A percentile compares a stretch with the other conserved stretches of the same genome.
phyloP scores from a whole-genome alignment of 2,888 invertebrate species.

The Ernsta delagoae region DNA sequence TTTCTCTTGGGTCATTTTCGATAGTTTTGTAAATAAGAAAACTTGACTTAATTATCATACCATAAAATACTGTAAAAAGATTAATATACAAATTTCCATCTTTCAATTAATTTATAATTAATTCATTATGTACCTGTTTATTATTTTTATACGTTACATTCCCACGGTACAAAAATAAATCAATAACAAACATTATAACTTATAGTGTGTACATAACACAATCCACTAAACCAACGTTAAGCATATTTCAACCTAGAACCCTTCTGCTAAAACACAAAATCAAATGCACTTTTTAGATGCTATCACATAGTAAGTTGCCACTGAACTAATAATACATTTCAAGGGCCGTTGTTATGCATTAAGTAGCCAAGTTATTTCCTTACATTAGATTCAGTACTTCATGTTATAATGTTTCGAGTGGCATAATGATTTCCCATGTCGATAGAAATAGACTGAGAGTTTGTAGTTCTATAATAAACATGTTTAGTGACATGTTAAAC shows the following conservation, averaged over 20 bases:
- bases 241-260: neutral
- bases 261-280: slow-evolving; percentile 5
- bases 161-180: slow-evolving; percentile 60
- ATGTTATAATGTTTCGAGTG: slow-evolving; percentile 53
- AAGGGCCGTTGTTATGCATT: slow-evolving; percentile 50
- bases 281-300: neutral
- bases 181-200: slow-evolving; percentile 38
- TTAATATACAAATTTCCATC: too few relatives aligned
- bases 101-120: too few relatives aligned
- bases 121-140: too few relatives aligned
- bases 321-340: slow-evolving; percentile 50
- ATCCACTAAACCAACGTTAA: neutral
- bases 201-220: slow-evolving; percentile 33
- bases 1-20: too few relatives aligned
- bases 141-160: too few relatives aligned
- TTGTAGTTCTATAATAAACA: too few relatives aligned
- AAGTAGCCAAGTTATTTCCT: slow-evolving; percentile 52
- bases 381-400: slow-evolving; percentile 50
- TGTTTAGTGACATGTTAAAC: too few relatives aligned
- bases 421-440: slow-evolving; percentile 56
- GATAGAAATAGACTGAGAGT: slow-evolving; percentile 52
- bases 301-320: slow-evolving; percentile 42
- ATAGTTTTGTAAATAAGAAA: too few relatives aligned
- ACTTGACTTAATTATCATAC: too few relatives aligned
- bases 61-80: too few relatives aligned